A percentile compares a stretch with the other conserved stretches of the same genome.
Evolutionary conservation across 2,113 vertebrate species (phyloP).

Genomic region (Pagrus major): DNA sequence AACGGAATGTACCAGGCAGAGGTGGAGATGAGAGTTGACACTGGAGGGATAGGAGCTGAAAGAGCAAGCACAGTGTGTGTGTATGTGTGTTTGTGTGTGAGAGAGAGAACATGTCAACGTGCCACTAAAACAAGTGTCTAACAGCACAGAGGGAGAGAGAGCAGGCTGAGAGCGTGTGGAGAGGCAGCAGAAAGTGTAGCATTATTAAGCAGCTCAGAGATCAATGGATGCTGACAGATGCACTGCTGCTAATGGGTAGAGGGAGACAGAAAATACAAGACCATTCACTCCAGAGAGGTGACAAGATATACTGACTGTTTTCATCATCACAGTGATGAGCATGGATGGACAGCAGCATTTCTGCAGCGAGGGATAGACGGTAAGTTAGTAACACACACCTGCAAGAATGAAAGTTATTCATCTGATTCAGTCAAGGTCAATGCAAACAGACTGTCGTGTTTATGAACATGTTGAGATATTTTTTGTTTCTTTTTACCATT

Average conservation of each 20-base stretch:
- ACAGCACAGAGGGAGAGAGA: background rate
- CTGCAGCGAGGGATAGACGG: background rate
- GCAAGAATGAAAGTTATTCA: background rate
- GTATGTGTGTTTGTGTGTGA: background rate
- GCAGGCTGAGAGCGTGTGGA: background rate
- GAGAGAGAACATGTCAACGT: background rate
- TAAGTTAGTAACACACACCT: constrained; percentile 19
- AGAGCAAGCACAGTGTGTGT: background rate
- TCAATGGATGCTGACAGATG: constrained; percentile 26
- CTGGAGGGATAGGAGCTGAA: background rate
- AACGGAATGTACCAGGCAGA: background rate
- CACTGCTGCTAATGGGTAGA: background rate
- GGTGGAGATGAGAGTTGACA: constrained; percentile 5
- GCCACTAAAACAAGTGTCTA: constrained; percentile 24
- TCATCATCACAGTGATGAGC: background rate
- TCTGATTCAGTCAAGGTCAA: background rate
- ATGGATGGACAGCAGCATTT: background rate
- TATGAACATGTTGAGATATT: background rate
- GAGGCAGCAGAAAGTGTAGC: background rate
- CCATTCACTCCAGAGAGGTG: background rate
- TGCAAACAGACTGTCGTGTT: background rate
- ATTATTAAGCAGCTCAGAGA: constrained; percentile 15
- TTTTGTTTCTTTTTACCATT: background rate
- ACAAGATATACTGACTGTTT: background rate
- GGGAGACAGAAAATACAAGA: background rate